Percentiles rank a stretch among this genome's conserved stretches.
Evolutionary conservation across 1,140 invertebrate genomes (phyloP).

Genomic region (Megalonaias nervosa): DNA sequence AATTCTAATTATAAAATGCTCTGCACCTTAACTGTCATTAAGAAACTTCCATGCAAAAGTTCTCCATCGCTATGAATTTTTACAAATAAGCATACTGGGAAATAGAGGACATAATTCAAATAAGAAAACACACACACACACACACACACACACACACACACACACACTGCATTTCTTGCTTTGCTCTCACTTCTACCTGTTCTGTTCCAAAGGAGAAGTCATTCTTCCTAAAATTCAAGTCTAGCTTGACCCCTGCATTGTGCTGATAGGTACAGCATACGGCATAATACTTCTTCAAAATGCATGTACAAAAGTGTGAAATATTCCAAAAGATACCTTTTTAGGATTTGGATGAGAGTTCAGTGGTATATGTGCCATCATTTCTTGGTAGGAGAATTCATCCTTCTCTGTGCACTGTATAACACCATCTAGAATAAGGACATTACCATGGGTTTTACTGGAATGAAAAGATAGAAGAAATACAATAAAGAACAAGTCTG

Average conservation of each 20-base stretch:
- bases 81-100: no score
- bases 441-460: conserved; percentile 90
- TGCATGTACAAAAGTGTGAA: not conserved
- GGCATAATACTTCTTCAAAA: not conserved
- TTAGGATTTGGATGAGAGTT: conserved; percentile 92
- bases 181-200: no score
- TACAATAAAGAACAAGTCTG: no score
- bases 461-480: conserved; percentile 32
- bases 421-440: conserved; percentile 94
- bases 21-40: no score
- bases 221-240: not conserved
- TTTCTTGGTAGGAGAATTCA: conserved; percentile 99
- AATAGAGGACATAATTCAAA: no score
- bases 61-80: no score
- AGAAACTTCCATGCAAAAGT: no score
- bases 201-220: not conserved
- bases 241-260: no score
- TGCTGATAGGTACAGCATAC: not conserved
- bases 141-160: no score
- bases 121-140: no score
- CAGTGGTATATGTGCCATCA: conserved; percentile 95
- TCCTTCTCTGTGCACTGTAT: conserved; percentile 98
- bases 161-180: no score
- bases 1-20: no score
- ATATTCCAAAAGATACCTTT: conserved; percentile 77